A percentile compares a stretch with the other conserved stretches of the same genome.
phyloP scores from a whole-genome alignment of 2,888 invertebrate genomes.

The Troilus luridus region DNA sequence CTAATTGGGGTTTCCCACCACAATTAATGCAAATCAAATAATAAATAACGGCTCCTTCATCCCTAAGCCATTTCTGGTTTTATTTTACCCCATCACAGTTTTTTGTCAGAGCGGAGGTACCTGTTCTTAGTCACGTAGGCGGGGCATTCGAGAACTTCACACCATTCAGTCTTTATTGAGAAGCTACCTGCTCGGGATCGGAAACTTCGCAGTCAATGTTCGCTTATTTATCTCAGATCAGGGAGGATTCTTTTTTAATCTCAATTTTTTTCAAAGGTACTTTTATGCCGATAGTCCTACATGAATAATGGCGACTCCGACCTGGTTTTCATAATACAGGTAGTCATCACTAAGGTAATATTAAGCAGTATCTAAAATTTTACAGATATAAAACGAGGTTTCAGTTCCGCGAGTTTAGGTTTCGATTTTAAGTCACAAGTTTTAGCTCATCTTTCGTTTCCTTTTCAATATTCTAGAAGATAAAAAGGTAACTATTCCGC shows the following conservation, averaged over 20 bases:
- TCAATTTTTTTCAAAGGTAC: neutral
- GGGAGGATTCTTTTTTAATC: neutral
- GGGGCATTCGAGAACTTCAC: neutral
- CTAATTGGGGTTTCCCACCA: neutral
- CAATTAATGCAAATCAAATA: neutral
- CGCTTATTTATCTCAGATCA: neutral
- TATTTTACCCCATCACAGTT: neutral
- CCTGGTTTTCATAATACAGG: no score
- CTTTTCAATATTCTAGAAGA: no score
- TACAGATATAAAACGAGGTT: no score
- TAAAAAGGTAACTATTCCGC: no score
- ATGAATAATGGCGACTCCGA: no score
- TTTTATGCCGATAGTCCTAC: no score
- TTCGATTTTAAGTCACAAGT: no score
- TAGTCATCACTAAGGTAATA: no score
- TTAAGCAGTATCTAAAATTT: no score
- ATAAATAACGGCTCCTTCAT: neutral
- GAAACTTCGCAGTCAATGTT: neutral
- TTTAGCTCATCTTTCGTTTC: no score
- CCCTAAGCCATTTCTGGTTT: neutral
- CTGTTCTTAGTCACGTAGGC: conserved; percentile 26
- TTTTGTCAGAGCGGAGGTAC: neutral
- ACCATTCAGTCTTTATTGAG: conserved; percentile 7
- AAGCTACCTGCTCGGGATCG: neutral
- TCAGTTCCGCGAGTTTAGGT: no score